Base-by-base conservation (phyloP, 2,888 invertebrate genomes). In the Acrobasis repandana region DNA sequence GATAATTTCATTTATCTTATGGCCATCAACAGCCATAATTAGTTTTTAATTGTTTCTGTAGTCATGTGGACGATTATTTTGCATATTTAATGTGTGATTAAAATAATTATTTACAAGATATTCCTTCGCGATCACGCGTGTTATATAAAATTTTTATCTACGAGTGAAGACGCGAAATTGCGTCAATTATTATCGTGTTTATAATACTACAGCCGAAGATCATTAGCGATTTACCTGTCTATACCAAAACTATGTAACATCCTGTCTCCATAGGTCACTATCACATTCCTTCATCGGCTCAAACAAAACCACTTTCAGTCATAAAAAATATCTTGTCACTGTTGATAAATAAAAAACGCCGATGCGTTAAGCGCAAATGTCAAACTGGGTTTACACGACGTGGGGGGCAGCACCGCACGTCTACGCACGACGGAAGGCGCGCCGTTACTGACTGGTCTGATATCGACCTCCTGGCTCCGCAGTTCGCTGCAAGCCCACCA, bases 401-500 rank as follows among this genome's bases (percentile, higher is more conserved):
- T 46, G 34, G 8, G 28, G 51, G 6, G 6, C n/a, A 16, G 38
- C 15, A 51, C 56, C 38, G 50, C 61, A 83, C 88, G 74, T 74
- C 82, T 86, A 77, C 80, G 66, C 83, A 72, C 70, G 67, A 62
- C 75, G 75, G 77, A 67, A 77, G 79, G 77, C 89, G 86, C 87
- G 86, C 75, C 85, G 82, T 79, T 72, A 90, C 90, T 90, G 85
- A 68, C 80, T 36, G 71, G 71, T 66, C 58, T 68, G 66, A 75
- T 85, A 85, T 85, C 85, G 85, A 86, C 85, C 85, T 78, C 74
- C 77, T 75, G 74, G 77, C 79, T 75, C 86, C 88, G 89, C 90
- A 88, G 83, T 86, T 77, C 77, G 77, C 86, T 90, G 90, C 90
- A 90, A 88, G 88, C 84, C 79, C 75, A 76, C 79, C 80, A 88